Base-by-base conservation (phyloP, 2,797 vertebrate species). In the Odontamblyopus rebecca region DNA sequence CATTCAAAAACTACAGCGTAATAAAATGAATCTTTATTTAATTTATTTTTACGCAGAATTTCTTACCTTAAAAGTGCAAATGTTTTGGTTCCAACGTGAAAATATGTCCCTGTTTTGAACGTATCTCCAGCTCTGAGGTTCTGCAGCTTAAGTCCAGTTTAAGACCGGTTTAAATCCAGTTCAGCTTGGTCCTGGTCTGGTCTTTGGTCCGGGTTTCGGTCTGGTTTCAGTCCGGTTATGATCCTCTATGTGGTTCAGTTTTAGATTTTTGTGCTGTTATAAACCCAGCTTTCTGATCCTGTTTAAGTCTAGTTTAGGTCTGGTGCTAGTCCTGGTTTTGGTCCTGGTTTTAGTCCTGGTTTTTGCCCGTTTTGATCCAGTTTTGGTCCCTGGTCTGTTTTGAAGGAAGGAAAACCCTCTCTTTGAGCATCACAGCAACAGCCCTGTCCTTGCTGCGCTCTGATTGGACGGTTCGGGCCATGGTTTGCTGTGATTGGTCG, bases 401-500 rank as follows among this genome's bases (percentile, higher is more conserved):
- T 91, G 75, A 92, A 60, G 57, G 59, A 13, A 35, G 18, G 29
- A 92, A 91, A 89, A 90, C 89, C 83, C 68, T 77, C 78, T 80
- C 29, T 19, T 32, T 32, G 30, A 61, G 60, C 60, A 7, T 85
- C 84, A 79, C 82, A 23, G 85, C 89, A 74, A 81, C 78, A 73
- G 76, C 80, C 82, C 76, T 80, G 79, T 67, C 79, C 72, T 71
- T 54, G 29, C 44, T 69, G 71, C 78, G 74, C 69, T 82, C 93
- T 90, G 89, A 98, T 97, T 98, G 96, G 96, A 94, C 93, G 93
- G 83, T 61, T 61, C 18, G 16, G 27, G 13, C 80, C 72, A 72
- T 54, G 29, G 32, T 68, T 70, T 76, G 75, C 70, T 82, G 93
- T 90, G 89, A 98, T 97, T 98, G 96, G 96, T 94, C 94, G 93